A percentile compares a stretch with the other conserved stretches of the same genome.
phyloP scores from a whole-genome alignment of 2,797 vertebrate species.

The Pitangus sulphuratus region DNA sequence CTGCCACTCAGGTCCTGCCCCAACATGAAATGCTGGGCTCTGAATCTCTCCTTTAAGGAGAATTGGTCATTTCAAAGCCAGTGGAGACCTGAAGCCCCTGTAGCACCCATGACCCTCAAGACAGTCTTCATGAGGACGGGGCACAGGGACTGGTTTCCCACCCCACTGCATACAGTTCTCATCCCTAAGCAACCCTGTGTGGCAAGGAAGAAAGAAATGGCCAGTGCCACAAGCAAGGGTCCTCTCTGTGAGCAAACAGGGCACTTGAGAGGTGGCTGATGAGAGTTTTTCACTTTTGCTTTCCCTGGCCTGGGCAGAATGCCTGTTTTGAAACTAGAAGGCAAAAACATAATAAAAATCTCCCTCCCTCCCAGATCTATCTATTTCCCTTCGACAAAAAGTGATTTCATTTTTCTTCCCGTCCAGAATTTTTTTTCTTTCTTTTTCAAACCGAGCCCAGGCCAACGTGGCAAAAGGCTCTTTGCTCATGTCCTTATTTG shows the following conservation, averaged over 20 bases:
- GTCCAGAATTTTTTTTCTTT: conserved; percentile 16
- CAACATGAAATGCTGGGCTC: rapidly evolving
- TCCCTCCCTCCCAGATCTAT: conserved; percentile 42
- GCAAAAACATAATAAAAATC: neutral
- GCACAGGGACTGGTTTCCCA: rapidly evolving
- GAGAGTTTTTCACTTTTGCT: neutral
- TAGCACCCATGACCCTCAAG: rapidly evolving
- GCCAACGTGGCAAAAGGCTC: conserved; percentile 69
- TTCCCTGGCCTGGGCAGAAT: neutral
- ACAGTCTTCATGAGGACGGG: rapidly evolving
- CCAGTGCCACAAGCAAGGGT: neutral
- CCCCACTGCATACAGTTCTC: neutral
- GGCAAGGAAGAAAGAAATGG: neutral
- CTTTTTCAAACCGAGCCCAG: conserved; percentile 61
- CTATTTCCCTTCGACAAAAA: conserved; percentile 69
- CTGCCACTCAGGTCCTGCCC: neutral
- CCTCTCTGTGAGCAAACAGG: neutral
- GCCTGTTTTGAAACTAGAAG: conserved; percentile 39
- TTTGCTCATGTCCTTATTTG: conserved; percentile 74
- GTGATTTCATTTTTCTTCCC: conserved; percentile 58
- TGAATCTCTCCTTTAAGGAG: neutral
- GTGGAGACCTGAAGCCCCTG: neutral
- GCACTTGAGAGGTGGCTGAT: neutral
- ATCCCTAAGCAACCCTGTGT: neutral
- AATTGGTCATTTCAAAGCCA: neutral